A percentile compares a stretch with the other conserved stretches of the same genome.
Conservation (phyloP, 30 jellyfish, hydroid and myxozoan genomes). For the Cassiopea xamachana region DNA sequence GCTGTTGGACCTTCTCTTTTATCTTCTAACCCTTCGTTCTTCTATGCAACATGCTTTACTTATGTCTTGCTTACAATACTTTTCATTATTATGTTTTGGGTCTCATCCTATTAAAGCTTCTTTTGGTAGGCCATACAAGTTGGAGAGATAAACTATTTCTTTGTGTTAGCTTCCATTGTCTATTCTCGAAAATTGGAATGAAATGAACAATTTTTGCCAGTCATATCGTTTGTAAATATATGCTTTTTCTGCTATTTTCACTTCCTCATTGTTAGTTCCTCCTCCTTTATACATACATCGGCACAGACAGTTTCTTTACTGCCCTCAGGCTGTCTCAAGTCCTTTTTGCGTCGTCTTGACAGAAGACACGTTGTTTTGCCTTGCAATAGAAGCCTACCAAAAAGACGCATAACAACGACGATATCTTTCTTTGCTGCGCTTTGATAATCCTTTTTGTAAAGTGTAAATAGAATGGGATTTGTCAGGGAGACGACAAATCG, state of each 20-base stretch:
- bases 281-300: background rate
- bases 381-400: background rate
- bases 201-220: too few species aligned
- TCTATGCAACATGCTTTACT: too few species aligned
- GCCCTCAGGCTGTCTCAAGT: background rate
- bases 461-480: conserved; percentile 19
- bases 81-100: too few species aligned
- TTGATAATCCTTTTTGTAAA: background rate
- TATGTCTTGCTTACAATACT: too few species aligned
- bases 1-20: too few species aligned
- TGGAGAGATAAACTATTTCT: too few species aligned
- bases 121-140: too few species aligned
- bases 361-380: background rate
- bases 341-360: background rate
- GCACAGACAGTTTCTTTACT: background rate
- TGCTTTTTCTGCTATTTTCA: background rate
- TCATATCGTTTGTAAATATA: too few species aligned
- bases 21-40: too few species aligned
- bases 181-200: too few species aligned
- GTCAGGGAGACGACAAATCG: conserved; percentile 15
- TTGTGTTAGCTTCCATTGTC: too few species aligned
- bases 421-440: conserved; percentile 19
- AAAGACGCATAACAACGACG: background rate
- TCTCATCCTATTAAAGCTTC: too few species aligned
- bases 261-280: background rate